These are phyloP conservation scores for Synaphobranchus kaupii DNA, from an alignment of 2,797 vertebrate species.

Conservation along the genomic window DNA sequence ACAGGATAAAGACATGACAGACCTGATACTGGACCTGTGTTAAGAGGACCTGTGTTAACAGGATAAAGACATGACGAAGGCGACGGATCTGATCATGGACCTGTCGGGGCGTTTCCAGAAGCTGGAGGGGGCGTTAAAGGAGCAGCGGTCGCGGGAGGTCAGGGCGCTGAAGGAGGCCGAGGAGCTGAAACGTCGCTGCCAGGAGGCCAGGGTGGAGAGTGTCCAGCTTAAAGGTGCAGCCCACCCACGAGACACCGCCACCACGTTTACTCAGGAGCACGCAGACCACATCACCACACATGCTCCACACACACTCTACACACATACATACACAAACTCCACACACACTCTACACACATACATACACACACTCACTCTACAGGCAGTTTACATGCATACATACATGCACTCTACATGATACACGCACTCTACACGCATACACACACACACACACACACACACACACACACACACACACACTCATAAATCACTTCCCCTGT, in stretches of 20 bases:
- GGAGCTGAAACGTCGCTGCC: constrained; percentile 64
- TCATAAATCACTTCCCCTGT: background rate
- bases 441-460: background rate
- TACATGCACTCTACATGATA: no score
- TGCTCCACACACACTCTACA: no score
- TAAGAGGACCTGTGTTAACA: constrained; percentile 39
- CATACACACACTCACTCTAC: background rate
- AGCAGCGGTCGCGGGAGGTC: constrained; percentile 56
- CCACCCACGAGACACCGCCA: background rate
- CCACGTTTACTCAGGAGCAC: background rate
- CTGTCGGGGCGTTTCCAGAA: constrained; percentile 65
- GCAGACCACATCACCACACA: no score
- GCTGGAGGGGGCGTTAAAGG: constrained; percentile 55
- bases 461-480: background rate
- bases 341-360: background rate
- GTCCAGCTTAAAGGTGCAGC: constrained; percentile 69
- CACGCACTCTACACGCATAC: no score
- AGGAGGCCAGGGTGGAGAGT: constrained; percentile 58
- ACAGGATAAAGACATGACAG: constrained; percentile 71
- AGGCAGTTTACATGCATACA: no score
- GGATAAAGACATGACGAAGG: constrained; percentile 72
- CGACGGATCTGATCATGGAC: constrained; percentile 67
- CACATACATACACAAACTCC: no score
- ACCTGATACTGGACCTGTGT: constrained; percentile 66
- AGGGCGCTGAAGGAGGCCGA: constrained; percentile 63